Evolutionary conservation across 1,140 invertebrate species (phyloP).

Genomic region (Drosophila asahinai): DNA sequence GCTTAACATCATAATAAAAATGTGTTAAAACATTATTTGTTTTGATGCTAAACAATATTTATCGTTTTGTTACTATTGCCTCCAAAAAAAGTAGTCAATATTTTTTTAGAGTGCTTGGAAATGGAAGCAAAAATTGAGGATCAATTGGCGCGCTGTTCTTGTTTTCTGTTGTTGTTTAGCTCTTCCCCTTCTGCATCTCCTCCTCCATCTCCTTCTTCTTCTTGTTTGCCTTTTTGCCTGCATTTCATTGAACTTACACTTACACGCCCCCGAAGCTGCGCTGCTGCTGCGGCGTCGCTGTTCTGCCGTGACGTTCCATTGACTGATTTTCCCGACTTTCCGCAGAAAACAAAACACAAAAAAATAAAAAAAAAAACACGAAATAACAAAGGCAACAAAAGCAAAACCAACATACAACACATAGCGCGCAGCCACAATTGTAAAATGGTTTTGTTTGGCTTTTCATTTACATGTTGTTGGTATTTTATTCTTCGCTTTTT

Average conservation of each 20-base stretch:
- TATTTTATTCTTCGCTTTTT: slow-evolving; percentile 32
- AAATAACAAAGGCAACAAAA: slow-evolving; percentile 39
- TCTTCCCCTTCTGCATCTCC: background rate
- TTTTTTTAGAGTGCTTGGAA: background rate
- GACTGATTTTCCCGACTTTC: slow-evolving; percentile 70
- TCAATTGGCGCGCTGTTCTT: slow-evolving; percentile 9
- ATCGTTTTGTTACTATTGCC: background rate
- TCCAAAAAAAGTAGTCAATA: no score
- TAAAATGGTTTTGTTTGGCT: slow-evolving; percentile 72
- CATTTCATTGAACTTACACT: slow-evolving; percentile 34
- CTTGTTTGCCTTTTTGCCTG: slow-evolving; percentile 11
- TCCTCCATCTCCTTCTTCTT: background rate
- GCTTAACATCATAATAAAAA: background rate
- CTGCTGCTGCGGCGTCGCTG: slow-evolving; percentile 4
- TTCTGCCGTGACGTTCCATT: slow-evolving; percentile 79
- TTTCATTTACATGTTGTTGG: slow-evolving; percentile 72
- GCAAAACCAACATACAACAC: slow-evolving; percentile 37
- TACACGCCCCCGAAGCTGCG: slow-evolving; percentile 33
- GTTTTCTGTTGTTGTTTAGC: slow-evolving; percentile 8
- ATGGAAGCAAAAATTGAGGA: slow-evolving; percentile 4
- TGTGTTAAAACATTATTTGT: background rate
- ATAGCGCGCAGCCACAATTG: slow-evolving; percentile 58
- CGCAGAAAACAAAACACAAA: slow-evolving; percentile 39
- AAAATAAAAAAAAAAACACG: slow-evolving; percentile 28
- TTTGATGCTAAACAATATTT: background rate